phyloP scores from a whole-genome alignment of 2,888 invertebrate species.

The Netelia inedita region DNA sequence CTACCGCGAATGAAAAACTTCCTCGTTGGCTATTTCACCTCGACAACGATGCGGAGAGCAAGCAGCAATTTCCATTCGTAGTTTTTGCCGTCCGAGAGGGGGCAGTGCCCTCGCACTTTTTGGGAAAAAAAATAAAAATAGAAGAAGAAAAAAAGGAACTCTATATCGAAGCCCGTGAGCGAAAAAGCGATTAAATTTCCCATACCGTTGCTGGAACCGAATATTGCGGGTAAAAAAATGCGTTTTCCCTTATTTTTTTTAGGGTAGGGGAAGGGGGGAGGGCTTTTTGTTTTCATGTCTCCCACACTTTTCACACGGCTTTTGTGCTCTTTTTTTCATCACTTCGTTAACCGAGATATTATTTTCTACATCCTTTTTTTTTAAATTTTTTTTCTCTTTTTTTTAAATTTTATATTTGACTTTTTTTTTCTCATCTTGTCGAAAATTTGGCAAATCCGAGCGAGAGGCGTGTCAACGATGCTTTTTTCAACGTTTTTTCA shows the following conservation, averaged over 20 bases:
- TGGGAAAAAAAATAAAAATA: not conserved
- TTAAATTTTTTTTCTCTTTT: conserved; percentile 4
- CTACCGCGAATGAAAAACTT: conserved; percentile 49
- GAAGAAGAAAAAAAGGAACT: conserved; percentile 4
- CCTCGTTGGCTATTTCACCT: conserved; percentile 26
- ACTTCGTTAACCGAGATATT: not conserved
- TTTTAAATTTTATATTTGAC: not conserved
- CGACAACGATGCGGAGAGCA: conserved; percentile 12
- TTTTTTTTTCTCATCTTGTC: conserved; percentile 24
- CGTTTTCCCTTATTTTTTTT: conserved; percentile 18
- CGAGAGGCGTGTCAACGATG: conserved; percentile 1
- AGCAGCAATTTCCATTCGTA: conserved; percentile 50
- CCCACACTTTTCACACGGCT: no score
- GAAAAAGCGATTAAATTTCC: conserved; percentile 50
- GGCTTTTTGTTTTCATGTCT: no score
- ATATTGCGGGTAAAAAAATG: conserved; percentile 7
- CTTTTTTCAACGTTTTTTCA: not conserved
- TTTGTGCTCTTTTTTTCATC: no score
- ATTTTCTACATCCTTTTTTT: conserved; percentile 9
- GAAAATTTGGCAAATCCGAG: conserved; percentile 9
- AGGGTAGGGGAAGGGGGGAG: no score
- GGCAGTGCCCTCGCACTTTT: not conserved
- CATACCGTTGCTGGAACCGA: conserved; percentile 1
- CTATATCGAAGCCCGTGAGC: not conserved
- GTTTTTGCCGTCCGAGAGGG: conserved; percentile 34